These are phyloP conservation scores for Muntiacus muntjak DNA, from an alignment of 2,113 vertebrate species.

Conservation along the genomic window DNA sequence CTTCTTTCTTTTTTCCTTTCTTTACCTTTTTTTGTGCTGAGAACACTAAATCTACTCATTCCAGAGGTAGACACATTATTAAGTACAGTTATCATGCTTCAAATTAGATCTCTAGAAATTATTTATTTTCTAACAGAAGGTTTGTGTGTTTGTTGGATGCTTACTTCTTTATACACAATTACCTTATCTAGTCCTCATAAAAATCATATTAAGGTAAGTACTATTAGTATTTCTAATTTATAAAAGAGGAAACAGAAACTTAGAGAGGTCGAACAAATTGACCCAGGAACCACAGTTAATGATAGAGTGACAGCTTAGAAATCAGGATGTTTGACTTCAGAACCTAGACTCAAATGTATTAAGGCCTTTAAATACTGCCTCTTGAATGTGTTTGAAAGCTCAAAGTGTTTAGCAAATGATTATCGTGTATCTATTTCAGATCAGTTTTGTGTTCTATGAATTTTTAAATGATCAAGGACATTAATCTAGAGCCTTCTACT, in stretches of 20 bases:
- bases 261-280: background rate
- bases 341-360: background rate
- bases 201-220: background rate
- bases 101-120: background rate
- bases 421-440: background rate
- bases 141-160: background rate
- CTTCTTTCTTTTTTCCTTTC: background rate
- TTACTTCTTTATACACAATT: background rate
- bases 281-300: background rate
- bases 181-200: background rate
- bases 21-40: background rate
- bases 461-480: background rate
- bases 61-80: background rate
- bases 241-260: slow-evolving; percentile 15
- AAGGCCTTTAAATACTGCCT: background rate
- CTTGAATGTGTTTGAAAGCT: background rate
- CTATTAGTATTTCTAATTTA: background rate
- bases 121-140: background rate
- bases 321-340: background rate
- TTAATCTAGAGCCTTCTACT: background rate
- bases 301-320: background rate
- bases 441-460: background rate
- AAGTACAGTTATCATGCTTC: background rate
- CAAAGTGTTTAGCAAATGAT: background rate
- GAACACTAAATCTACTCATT: background rate